Evolutionary conservation across 2,888 invertebrate species (phyloP).

Genomic region (Gastracanthus pulcherrimus): DNA sequence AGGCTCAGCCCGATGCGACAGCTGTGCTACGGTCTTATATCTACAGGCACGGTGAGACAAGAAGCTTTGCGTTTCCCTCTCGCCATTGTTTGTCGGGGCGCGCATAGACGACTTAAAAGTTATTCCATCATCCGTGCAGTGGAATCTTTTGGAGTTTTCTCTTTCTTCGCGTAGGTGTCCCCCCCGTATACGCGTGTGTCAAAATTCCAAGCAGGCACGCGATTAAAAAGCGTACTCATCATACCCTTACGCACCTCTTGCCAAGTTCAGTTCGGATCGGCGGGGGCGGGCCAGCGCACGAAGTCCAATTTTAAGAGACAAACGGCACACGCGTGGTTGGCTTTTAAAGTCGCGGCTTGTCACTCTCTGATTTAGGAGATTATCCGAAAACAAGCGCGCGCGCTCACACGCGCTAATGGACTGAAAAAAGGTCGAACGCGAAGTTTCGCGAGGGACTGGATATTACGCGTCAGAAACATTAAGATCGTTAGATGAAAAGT

Average conservation of each 20-base stretch:
- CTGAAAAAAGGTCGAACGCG: neutral
- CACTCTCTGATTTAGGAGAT: slow-evolving; percentile 13
- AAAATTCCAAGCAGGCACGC: no score
- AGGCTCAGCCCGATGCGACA: neutral
- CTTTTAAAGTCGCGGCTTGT: neutral
- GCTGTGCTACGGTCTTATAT: neutral
- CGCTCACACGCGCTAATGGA: neutral
- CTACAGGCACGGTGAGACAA: neutral
- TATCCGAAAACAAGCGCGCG: neutral
- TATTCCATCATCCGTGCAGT: neutral
- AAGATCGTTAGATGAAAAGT: slow-evolving; percentile 24
- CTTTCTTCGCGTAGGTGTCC: no score
- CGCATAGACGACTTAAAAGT: neutral
- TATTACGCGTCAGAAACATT: slow-evolving; percentile 1
- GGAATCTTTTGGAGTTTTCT: neutral
- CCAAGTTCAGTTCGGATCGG: neutral
- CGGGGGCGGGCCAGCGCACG: neutral
- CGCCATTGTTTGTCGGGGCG: neutral
- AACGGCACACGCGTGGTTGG: neutral
- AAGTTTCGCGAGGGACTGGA: neutral
- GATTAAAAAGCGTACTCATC: no score
- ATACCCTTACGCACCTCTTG: neutral
- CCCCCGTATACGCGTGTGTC: neutral
- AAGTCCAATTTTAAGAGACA: neutral
- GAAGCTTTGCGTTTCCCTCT: neutral